A percentile compares a stretch with the other conserved stretches of the same genome.
phyloP scores from a whole-genome alignment of 2,113 vertebrate genomes.

The Candoia aspera region DNA sequence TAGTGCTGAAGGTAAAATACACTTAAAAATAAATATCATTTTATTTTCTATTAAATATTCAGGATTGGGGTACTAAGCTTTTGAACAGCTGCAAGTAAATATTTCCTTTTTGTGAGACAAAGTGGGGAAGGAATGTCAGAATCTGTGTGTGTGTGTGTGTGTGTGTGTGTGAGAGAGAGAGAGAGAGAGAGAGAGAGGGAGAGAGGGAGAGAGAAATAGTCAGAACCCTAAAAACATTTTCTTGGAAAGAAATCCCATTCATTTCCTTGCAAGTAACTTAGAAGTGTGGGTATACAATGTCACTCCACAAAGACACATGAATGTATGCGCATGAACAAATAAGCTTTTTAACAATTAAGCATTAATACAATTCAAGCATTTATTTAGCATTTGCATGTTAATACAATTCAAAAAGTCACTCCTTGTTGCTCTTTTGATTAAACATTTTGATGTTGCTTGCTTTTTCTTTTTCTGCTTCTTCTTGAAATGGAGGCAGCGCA shows the following conservation, averaged over 20 bases:
- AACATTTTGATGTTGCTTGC: rapidly evolving
- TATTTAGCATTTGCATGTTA: slow-evolving; percentile 19
- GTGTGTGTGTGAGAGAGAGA: not conserved
- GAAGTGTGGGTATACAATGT: not conserved
- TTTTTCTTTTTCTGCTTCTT: not conserved
- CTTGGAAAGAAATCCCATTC: not conserved
- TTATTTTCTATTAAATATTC: slow-evolving; percentile 84
- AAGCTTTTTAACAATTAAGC: slow-evolving; percentile 11
- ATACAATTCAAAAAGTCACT: slow-evolving; percentile 19
- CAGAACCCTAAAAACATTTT: not conserved
- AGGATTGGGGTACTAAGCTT: slow-evolving; percentile 70
- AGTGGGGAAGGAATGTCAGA: slow-evolving; percentile 53
- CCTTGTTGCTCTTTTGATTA: slow-evolving; percentile 5
- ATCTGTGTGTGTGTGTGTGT: slow-evolving; percentile 13
- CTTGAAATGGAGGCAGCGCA: not conserved
- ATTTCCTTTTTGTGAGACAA: slow-evolving; percentile 66
- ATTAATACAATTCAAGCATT: slow-evolving; percentile 14
- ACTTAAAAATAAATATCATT: slow-evolving; percentile 83
- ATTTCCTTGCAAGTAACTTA: not conserved
- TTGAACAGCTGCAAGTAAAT: slow-evolving; percentile 67
- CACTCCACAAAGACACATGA: not conserved
- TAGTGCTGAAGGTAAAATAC: slow-evolving; percentile 76
- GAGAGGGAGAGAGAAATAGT: not conserved
- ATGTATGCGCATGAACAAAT: not conserved
- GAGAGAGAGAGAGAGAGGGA: not conserved